phyloP scores from a whole-genome alignment of 2,888 invertebrate species.

The Tetheella fluctuosa region DNA sequence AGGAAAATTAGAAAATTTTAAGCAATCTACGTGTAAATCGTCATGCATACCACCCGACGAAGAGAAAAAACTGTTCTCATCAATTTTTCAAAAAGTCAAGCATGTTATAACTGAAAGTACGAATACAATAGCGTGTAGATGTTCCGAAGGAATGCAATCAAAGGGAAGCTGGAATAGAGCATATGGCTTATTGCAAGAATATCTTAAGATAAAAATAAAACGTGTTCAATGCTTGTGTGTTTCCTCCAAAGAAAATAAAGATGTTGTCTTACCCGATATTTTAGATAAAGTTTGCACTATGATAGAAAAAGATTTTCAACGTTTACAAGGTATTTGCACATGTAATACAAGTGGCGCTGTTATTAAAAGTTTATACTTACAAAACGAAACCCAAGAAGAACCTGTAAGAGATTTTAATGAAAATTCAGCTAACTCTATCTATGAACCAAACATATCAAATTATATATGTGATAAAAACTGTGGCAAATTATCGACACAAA shows the following conservation, averaged over 20 bases:
- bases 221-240: slow-evolving; percentile 63
- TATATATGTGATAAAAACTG: neutral
- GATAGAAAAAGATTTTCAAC: slow-evolving; percentile 72
- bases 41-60: slow-evolving; percentile 53
- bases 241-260: slow-evolving; percentile 40
- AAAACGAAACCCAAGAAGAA: slow-evolving; percentile 27
- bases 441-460: slow-evolving; percentile 8
- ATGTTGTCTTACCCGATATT: slow-evolving; percentile 51
- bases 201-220: slow-evolving; percentile 72
- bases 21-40: slow-evolving; percentile 46
- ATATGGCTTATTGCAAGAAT: slow-evolving; percentile 71
- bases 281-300: slow-evolving; percentile 62
- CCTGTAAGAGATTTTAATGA: slow-evolving; percentile 45
- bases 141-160: slow-evolving; percentile 34
- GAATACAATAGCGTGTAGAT: slow-evolving; percentile 54
- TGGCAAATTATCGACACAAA: slow-evolving; percentile 23
- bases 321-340: slow-evolving; percentile 58
- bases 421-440: neutral
- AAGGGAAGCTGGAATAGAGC: slow-evolving; percentile 72
- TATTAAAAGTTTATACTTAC: slow-evolving; percentile 12
- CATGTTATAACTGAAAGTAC: slow-evolving; percentile 62
- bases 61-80: slow-evolving; percentile 57
- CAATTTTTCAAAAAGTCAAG: slow-evolving; percentile 63
- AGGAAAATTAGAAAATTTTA: slow-evolving; percentile 60
- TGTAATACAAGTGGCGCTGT: slow-evolving; percentile 36